phyloP scores from a whole-genome alignment of 1,140 invertebrate genomes.

The Drosophila funebris region DNA sequence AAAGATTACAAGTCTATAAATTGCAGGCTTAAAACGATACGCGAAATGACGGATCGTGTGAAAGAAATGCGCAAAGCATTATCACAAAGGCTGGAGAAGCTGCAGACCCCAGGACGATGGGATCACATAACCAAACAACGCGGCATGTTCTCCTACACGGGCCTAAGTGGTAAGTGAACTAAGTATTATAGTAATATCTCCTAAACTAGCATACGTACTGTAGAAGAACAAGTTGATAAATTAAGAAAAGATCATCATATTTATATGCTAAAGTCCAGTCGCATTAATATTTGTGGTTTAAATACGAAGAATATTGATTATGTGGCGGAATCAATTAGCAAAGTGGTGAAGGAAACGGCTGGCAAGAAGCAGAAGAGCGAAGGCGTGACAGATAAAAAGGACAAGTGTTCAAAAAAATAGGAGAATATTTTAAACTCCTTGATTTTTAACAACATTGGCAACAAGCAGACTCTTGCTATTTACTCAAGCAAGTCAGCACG shows the following conservation, averaged over 20 bases:
- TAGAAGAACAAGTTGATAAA: constrained; percentile 20
- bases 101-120: constrained; percentile 94
- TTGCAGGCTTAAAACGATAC: constrained; percentile 1
- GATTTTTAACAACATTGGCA: no score
- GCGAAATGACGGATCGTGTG: constrained; percentile 98
- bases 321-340: constrained; percentile 93
- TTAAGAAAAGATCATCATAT: constrained; percentile 23
- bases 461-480: no score
- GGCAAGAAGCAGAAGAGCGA: neutral
- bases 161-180: constrained; percentile 87
- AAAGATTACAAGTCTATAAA: neutral
- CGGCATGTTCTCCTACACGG: constrained; percentile 99
- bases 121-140: constrained; percentile 98
- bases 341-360: constrained; percentile 92
- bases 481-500: constrained; percentile 15
- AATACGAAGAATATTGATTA: constrained; percentile 97
- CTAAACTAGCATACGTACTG: neutral
- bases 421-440: neutral
- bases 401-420: neutral
- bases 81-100: constrained; percentile 90
- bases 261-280: constrained; percentile 97
- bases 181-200: neutral
- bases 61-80: constrained; percentile 93
- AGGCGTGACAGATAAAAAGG: neutral
- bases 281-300: constrained; percentile 98